Conservation (phyloP, 2,888 invertebrate species). For the Drosophila meridionalis region DNA sequence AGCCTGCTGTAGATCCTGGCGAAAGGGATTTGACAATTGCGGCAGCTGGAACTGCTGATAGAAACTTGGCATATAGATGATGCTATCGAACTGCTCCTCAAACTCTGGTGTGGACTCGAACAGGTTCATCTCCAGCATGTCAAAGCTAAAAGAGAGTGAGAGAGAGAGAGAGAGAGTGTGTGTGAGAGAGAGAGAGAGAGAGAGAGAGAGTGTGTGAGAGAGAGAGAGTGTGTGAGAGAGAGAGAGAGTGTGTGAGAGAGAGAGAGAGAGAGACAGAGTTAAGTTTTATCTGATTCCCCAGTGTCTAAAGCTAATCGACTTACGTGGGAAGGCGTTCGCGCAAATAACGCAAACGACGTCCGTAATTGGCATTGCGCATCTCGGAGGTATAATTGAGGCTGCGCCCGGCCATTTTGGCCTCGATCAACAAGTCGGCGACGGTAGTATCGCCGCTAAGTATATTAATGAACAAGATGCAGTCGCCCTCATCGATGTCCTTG, state of each 20-base stretch:
- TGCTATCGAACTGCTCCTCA: conserved; percentile 37
- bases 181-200: not conserved
- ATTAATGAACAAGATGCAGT: conserved; percentile 18
- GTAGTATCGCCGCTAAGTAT: not conserved
- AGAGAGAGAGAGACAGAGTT: not conserved
- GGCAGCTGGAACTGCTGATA: conserved; percentile 17
- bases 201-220: not conserved
- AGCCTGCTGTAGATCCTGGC: conserved; percentile 8
- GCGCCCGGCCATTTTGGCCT: conserved; percentile 15
- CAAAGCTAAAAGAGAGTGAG: conserved; percentile 26
- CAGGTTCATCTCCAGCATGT: conserved; percentile 45
- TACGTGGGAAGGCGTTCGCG: conserved; percentile 42
- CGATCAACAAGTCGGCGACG: conserved; percentile 22
- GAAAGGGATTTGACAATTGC: not conserved
- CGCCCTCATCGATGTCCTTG: conserved; percentile 25
- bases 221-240: not conserved
- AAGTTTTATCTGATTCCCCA: not conserved
- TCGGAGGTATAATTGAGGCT: conserved; percentile 22
- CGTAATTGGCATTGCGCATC: conserved; percentile 2
- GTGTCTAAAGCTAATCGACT: not conserved
- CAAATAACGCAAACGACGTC: conserved; percentile 42
- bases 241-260: not conserved
- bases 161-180: not conserved
- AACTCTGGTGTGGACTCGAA: conserved; percentile 23
- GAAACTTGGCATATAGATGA: conserved; percentile 31